Base-by-base conservation (phyloP, 2,888 invertebrate species). In the Tromatobia lineatoria region DNA sequence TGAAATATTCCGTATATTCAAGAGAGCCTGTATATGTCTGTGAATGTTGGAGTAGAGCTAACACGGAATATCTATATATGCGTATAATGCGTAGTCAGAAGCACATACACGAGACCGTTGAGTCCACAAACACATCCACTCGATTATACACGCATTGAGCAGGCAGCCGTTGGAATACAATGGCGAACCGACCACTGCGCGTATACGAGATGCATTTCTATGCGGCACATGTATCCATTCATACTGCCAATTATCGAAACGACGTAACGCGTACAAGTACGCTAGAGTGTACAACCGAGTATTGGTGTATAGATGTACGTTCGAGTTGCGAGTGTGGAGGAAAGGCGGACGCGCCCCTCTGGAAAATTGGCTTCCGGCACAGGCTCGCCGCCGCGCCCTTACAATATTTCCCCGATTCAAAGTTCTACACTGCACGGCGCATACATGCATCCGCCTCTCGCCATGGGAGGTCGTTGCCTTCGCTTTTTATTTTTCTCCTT, bases 181-280 rank as follows among this genome's bases (percentile, higher is more conserved):
- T 80, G 75, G 52, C 71, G 59, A 59, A 45, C 57, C 69, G 59
- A 59, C 74, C 76, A 57, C 57, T 50, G 71, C 59, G 42, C 52
- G 50, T 34, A 42, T 75, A 69, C 47, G 69, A 83, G 77, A 76
- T 75, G 80, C 85, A 87, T 89, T 87, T 89, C 87, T 85, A 89
- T 89, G 86, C 87, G 75, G 82, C 82, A 79, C 86, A 86, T 78
- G 87, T 80, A 87, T 87, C 89, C 90, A 91, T 91, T 91, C 90
- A 89, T 89, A 87, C 88, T 88, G 88, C 88, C 91, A 90, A 91
- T 91, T 91, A 91, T 88, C 88, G 90, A 90, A 91, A 88, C 89
- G 88, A 86, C 85, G 86, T 87, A 88, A 88, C 86, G 78, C 71
- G 45, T 50, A 42, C 52, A 77, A 59, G 66, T 61, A 80, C 67